Percentiles rank a stretch among this genome's conserved stretches.
These are phyloP conservation scores for Zeuzera pyrina DNA, from an alignment of 2,888 invertebrate genomes.

Conservation along the genomic window DNA sequence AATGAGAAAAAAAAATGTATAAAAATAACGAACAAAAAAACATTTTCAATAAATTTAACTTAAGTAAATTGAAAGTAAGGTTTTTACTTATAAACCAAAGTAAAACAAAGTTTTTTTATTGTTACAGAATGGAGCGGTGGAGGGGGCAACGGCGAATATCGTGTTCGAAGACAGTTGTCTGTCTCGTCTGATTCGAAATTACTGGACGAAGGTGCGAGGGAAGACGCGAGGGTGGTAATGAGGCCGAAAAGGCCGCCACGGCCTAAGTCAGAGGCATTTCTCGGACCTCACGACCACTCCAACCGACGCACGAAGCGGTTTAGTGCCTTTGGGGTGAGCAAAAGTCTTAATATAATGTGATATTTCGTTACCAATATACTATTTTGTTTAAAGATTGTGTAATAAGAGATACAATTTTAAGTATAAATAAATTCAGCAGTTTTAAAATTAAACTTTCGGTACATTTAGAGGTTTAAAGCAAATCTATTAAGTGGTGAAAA, in stretches of 20 bases:
- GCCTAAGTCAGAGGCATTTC: constrained; percentile 96
- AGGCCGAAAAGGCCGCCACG: constrained; percentile 93
- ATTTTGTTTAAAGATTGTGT: no score
- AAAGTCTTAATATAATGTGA: not conserved
- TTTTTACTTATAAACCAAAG: no score
- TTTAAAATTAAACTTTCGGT: no score
- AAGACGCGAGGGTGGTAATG: constrained; percentile 90
- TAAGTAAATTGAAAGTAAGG: no score
- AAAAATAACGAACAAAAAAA: no score
- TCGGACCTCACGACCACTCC: constrained; percentile 81
- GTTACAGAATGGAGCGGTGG: constrained; percentile 84
- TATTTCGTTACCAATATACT: no score
- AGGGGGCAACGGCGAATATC: constrained; percentile 80
- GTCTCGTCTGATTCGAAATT: constrained; percentile 94
- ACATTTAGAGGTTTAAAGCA: no score
- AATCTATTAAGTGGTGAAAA: no score
- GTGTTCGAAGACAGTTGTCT: constrained; percentile 90
- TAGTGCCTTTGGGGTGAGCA: constrained; percentile 96
- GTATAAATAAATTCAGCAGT: no score
- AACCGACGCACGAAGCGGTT: constrained; percentile 92
- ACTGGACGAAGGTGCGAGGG: constrained; percentile 90
- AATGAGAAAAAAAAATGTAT: no score
- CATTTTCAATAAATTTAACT: no score
- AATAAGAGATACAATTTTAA: no score
- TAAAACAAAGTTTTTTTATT: constrained; percentile 12